Base-by-base conservation (phyloP, 2,888 invertebrate genomes). In the Meteorus cinctellus region DNA sequence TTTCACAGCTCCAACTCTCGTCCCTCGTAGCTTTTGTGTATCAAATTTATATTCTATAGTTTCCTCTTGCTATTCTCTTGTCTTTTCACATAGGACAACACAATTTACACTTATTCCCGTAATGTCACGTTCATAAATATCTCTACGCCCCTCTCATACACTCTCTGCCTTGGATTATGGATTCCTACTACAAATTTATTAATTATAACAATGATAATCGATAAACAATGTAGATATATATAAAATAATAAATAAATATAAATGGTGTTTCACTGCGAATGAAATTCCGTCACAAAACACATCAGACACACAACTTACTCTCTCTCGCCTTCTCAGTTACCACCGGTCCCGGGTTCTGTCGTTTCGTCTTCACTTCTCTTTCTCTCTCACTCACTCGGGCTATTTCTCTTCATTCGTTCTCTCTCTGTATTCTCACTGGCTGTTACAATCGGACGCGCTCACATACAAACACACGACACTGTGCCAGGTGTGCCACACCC, bases 201-300 rank as follows among this genome's bases (percentile, higher is more conserved):
- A 41, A 41, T 41, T 41, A 41, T 12, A 41, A 41, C 8, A 12
- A 41, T 41, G 12, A 41, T 41, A 12, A 8, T 12, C 0, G 2
- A 41, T 41, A 8, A 12, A 41, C 8, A 41, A 41, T 41, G 41
- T 41, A 12, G 12, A 12, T 41, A 41, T 41, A 41, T 41, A 41
- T 41, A 41, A 41, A 41, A 41, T 41, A 12, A 41, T 41, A 41
- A 41, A 41, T 41, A 12, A 41, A 41, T 41, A 55, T 55, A 55
- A 19, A 55, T 19, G n/a, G n/a, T 55, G n/a, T 55, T n/a, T 19
- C 55, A 55, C 55, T 19, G 55, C n/a, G 19, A 55, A 55, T 55
- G 14, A 48, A 55, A 36, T 65, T 12, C 65, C 36, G 65, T 65
- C 65, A 65, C 55, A 55, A 55, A 55, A 55, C 19, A 55, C 55